Base-by-base conservation (phyloP, 2,113 vertebrate genomes). In the Callocephalon fimbriatum region DNA sequence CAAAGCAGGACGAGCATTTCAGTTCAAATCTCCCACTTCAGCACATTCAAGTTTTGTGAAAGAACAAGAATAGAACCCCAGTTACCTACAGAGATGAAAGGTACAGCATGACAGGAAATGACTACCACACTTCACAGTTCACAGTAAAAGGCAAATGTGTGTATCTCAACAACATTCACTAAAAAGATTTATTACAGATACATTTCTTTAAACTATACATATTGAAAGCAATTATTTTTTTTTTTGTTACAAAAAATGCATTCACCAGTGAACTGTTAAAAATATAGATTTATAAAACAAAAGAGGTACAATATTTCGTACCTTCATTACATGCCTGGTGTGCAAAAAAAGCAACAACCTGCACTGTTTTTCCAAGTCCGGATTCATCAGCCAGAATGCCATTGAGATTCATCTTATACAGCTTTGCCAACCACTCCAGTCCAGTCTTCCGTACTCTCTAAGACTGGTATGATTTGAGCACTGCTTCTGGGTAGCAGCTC, bases 341-440 rank as follows among this genome's bases (percentile, higher is more conserved):
- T 22, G 99, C 98, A 95, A 99, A 98, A 76, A 99, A 99, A 58
- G 98, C 99, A 82, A 99, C 98, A 7, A 98, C 98, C 96, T 99
- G 99, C 21, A 99, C 98, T 1, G 99, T 99, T 90, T 99, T 99
- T 26, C 99, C 99, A 26, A 97, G 96, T 12, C 99, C 99, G 0
- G 98, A 98, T 92, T 99, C 99, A 50, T 99, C 99, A 9, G 99
- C 99, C 70, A 99, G 95, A 59, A 99, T 98, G 51, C 99, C 99
- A 44, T 98, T 99, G 81, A 99, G 98, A 76, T 98, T 98, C 95
- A 98, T 99, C 79, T 98, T 98, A 96, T 98, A 96, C 20, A 99
- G 98, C 50, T 98, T 99, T 66, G 97, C 98, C 95, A 99, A 93
- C 99, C 99, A 99, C 95, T 99, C 99, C 29, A 99, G 98, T 25